Evolutionary conservation across 2,113 vertebrate genomes (phyloP).

Genomic region (Aythya baeri): DNA sequence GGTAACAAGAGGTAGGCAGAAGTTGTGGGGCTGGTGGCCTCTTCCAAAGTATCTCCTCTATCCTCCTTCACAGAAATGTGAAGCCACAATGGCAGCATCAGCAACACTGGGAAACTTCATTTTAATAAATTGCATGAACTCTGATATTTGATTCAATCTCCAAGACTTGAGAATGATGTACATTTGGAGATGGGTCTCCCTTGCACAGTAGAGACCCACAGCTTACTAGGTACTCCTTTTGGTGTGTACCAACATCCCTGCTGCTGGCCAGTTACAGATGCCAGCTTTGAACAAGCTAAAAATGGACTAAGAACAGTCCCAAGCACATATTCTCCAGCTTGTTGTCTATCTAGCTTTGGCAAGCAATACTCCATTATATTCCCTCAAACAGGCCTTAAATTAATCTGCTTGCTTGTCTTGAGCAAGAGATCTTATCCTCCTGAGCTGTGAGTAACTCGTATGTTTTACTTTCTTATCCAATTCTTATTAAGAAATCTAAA

Average conservation of each 20-base stretch:
- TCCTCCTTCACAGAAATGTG: neutral
- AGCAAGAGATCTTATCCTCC: neutral
- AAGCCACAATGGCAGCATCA: neutral
- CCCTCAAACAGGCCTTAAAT: neutral
- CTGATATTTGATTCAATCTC: neutral
- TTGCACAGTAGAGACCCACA: fast-evolving
- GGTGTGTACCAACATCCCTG: fast-evolving
- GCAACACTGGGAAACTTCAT: neutral
- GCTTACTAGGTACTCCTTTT: neutral
- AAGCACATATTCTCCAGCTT: neutral
- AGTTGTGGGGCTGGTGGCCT: fast-evolving
- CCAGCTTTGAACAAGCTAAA: neutral
- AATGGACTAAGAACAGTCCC: neutral
- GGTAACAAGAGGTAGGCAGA: neutral
- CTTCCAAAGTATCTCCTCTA: neutral
- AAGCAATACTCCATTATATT: neutral
- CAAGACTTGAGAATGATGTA: fast-evolving
- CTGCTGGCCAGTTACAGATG: neutral
- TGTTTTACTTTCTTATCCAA: neutral
- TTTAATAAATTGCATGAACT: neutral
- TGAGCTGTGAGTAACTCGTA: neutral
- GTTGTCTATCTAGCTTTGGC: neutral
- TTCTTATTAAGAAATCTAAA: neutral
- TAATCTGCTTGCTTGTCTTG: neutral
- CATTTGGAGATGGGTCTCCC: neutral